Base-by-base conservation (phyloP, 2,888 invertebrate genomes). In the Polydrusus pterygomalis region DNA sequence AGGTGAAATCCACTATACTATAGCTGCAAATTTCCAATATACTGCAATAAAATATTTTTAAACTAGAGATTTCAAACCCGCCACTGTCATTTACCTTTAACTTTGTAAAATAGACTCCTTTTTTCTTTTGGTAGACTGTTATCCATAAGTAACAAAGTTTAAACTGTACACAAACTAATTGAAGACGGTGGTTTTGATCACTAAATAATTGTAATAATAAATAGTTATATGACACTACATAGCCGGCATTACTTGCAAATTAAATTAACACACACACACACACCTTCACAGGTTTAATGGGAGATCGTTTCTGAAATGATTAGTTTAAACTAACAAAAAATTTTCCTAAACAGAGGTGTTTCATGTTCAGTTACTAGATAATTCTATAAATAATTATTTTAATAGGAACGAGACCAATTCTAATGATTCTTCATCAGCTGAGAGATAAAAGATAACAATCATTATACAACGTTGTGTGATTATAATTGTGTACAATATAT, bases 361-460 rank as follows among this genome's bases (percentile, higher is more conserved):
- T 20, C 30, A 8, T 54, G 30, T 54, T 20, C 25, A 5, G 25
- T 25, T 25, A 20, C 11, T 20, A 54, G 54, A 30, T 54, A 54
- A 54, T 54, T 30, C 20, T 25, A 54, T 30, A n/a, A 54, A 54
- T 54, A 51, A 51, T 54, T 25, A 54, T 30, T 54, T 54, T 30
- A 54, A 54, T 30, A 54, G 25, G n/a, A 54, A 20, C 25, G 3
- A 25, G 10, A 20, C 20, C 11, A 13, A 30, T 30, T 54, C 13
- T 54, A 54, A 30, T 54, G 54, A 54, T 7, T 25, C 13, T 8
- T 0, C n/a, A 20, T 51, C 9, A 20, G 9, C 47, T 49, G 17
- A 17, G 9, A 51, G 51, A 51, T 18, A 51, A 25, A 25, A 17
- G 20, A 20, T 51, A 20, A 51, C 18, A 20, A 15, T 47, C n/a